Conservation (phyloP, 2,888 invertebrate genomes). For the Yponomeuta sedellus region DNA sequence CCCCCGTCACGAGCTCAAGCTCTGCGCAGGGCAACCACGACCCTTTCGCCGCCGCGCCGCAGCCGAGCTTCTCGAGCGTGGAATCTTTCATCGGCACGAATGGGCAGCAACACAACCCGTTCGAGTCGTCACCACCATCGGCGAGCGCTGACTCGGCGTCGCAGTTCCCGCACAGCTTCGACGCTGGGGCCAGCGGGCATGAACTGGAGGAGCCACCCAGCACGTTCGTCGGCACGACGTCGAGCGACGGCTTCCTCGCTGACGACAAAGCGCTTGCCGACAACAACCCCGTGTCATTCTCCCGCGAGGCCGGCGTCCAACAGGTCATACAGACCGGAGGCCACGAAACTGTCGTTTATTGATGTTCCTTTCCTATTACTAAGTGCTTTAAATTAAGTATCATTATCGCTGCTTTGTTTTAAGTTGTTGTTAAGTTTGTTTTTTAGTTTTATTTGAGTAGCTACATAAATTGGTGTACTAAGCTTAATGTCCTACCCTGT, state of each 20-base stretch:
- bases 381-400: too few relatives aligned
- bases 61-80: neutral
- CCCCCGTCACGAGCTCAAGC: neutral
- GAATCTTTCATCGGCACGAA: neutral
- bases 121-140: conserved; percentile 37
- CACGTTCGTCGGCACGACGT: conserved; percentile 38
- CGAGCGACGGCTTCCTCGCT: conserved; percentile 30
- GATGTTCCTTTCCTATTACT: conserved; percentile 18
- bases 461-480: too few relatives aligned
- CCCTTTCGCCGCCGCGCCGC: conserved; percentile 5
- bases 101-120: conserved; percentile 34
- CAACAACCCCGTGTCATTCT: conserved; percentile 49
- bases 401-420: too few relatives aligned
- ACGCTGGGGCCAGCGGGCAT: conserved; percentile 38
- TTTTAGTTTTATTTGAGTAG: too few relatives aligned
- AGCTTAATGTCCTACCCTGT: too few relatives aligned
- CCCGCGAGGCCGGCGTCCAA: conserved; percentile 59
- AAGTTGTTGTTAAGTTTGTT: too few relatives aligned
- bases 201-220: conserved; percentile 37
- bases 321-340: conserved; percentile 54
- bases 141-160: conserved; percentile 29
- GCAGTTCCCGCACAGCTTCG: conserved; percentile 37
- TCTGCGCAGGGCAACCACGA: neutral
- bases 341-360: conserved; percentile 53
- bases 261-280: conserved; percentile 34